Evolutionary conservation across 2,888 invertebrate species (phyloP).

Genomic region (Azorinus chamasolen): DNA sequence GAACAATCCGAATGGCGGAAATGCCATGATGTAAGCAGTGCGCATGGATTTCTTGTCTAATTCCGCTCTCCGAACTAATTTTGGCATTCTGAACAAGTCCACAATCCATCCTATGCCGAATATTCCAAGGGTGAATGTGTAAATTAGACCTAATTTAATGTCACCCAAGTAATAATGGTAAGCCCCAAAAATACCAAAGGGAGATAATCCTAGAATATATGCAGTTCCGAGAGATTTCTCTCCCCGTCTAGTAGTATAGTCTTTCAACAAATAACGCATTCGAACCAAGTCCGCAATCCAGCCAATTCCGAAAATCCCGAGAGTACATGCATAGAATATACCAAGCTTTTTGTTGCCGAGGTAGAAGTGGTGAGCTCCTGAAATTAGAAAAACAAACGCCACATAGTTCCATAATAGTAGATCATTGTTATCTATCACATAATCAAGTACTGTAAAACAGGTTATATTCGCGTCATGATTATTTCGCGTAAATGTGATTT

Average conservation of each 20-base stretch:
- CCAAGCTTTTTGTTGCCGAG: constrained; percentile 65
- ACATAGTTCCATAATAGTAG: too few relatives aligned
- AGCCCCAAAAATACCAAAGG: constrained; percentile 59
- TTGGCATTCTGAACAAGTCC: constrained; percentile 57
- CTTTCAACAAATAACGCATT: constrained; percentile 59
- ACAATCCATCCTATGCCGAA: constrained; percentile 66
- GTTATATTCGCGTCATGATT: too few relatives aligned
- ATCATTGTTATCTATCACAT: too few relatives aligned
- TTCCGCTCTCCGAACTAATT: constrained; percentile 49
- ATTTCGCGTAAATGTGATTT: too few relatives aligned
- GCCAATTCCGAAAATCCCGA: constrained; percentile 66
- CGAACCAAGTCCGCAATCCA: constrained; percentile 68
- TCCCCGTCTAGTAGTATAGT: constrained; percentile 41
- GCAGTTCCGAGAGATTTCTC: constrained; percentile 57
- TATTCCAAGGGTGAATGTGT: constrained; percentile 60
- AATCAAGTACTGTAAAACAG: too few relatives aligned
- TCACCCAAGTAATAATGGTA: constrained; percentile 63
- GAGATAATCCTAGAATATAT: constrained; percentile 56
- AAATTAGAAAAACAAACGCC: constrained; percentile 35
- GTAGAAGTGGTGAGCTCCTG: constrained; percentile 67
- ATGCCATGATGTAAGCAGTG: constrained; percentile 57
- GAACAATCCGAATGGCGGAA: constrained; percentile 62
- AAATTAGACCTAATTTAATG: constrained; percentile 51
- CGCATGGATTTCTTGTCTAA: constrained; percentile 54
- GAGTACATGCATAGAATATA: constrained; percentile 65